phyloP scores from a whole-genome alignment of 2,888 invertebrate species.

The Halictus quadricinctus region DNA sequence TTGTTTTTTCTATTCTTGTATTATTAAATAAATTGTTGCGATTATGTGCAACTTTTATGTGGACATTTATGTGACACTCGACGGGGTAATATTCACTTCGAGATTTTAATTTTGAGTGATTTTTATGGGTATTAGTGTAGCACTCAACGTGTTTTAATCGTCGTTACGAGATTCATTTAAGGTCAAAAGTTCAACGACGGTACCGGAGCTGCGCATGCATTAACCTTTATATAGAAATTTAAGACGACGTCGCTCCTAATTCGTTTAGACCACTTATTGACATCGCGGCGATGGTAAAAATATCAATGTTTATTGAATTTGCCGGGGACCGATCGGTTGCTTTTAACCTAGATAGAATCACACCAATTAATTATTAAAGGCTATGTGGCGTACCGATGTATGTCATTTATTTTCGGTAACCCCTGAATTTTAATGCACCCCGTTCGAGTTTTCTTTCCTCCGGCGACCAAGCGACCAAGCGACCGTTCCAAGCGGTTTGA shows the following conservation, averaged over 20 bases:
- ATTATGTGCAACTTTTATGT: too few species aligned
- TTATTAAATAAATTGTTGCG: neutral
- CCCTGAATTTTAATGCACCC: neutral
- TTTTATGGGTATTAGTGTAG: neutral
- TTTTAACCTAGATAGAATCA: neutral
- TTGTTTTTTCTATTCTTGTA: neutral
- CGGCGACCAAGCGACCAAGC: too few species aligned
- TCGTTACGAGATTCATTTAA: neutral
- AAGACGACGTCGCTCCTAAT: neutral
- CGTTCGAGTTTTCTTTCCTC: neutral
- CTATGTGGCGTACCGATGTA: neutral
- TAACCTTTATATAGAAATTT: conserved; percentile 8
- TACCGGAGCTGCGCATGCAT: neutral
- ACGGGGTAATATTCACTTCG: too few species aligned
- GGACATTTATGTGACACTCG: too few species aligned
- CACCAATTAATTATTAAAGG: neutral
- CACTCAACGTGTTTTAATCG: neutral
- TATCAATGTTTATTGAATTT: neutral
- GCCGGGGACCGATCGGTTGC: neutral
- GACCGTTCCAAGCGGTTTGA: neutral
- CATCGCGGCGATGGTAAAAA: neutral
- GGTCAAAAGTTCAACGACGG: conserved; percentile 11
- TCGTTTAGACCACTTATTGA: neutral
- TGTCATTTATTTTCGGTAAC: neutral
- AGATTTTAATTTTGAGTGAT: neutral